Evolutionary conservation across 2,797 vertebrate genomes (phyloP).

Genomic region (Gymnoscopelus microlampas): DNA sequence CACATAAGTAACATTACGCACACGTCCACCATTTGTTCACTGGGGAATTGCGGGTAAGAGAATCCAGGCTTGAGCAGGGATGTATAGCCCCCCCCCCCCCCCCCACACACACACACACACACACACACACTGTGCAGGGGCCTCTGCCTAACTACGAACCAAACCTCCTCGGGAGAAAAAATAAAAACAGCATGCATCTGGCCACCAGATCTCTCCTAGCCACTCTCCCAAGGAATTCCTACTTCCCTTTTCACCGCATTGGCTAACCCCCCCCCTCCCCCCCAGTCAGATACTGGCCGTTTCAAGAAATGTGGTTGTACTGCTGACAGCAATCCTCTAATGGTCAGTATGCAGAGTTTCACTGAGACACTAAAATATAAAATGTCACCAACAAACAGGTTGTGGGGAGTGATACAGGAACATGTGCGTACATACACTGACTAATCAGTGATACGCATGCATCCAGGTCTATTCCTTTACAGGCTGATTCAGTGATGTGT

Average conservation of each 20-base stretch:
- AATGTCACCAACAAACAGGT: conserved; percentile 69
- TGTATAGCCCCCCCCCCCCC: conserved; percentile 53
- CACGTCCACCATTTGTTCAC: conserved; percentile 19
- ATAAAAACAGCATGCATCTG: conserved; percentile 73
- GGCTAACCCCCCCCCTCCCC: conserved; percentile 42
- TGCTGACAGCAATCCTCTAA: conserved; percentile 73
- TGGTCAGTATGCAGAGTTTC: conserved; percentile 68
- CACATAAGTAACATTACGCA: conserved; percentile 15
- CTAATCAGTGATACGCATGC: background rate
- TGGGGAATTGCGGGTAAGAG: conserved; percentile 47
- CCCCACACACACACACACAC: conserved; percentile 9
- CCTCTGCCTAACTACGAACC: conserved; percentile 67
- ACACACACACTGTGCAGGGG: conserved; percentile 59
- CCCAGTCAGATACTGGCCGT: conserved; percentile 54
- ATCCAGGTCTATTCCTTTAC: conserved; percentile 25
- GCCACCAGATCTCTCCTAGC: conserved; percentile 79
- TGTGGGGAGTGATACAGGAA: conserved; percentile 38
- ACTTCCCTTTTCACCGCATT: conserved; percentile 70
- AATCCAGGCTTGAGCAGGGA: conserved; percentile 51
- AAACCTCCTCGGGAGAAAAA: conserved; percentile 61
- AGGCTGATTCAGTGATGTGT: background rate
- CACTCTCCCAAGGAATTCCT: conserved; percentile 71
- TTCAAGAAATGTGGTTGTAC: conserved; percentile 63
- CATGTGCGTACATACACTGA: too few species aligned
- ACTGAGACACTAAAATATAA: conserved; percentile 52